These are phyloP conservation scores for Leptopilina syphax DNA, from an alignment of 2,888 invertebrate genomes.

Conservation along the genomic window DNA sequence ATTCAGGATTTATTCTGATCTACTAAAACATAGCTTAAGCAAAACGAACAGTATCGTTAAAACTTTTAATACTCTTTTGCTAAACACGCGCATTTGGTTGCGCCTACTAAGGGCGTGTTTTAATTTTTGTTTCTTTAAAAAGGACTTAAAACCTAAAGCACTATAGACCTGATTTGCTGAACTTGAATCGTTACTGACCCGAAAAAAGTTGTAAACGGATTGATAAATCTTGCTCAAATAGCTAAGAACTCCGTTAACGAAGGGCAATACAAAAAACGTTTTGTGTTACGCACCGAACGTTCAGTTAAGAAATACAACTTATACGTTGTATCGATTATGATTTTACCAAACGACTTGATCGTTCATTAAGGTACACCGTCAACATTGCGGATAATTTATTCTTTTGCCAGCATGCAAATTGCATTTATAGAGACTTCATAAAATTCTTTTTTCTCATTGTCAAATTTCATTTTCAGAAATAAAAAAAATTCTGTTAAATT, in stretches of 20 bases:
- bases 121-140: conserved; percentile 1
- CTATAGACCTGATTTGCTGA: conserved; percentile 49
- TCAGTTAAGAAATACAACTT: conserved; percentile 64
- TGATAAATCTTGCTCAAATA: conserved; percentile 37
- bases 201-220: conserved; percentile 40
- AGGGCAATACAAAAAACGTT: conserved; percentile 42
- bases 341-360: conserved; percentile 2
- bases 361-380: conserved; percentile 21
- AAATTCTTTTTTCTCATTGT: not conserved
- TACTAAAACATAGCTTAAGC: conserved; percentile 17
- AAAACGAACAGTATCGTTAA: conserved; percentile 30
- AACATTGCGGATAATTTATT: not conserved
- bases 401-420: not conserved
- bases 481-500: conserved; percentile 17
- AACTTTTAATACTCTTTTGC: conserved; percentile 39
- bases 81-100: conserved; percentile 28
- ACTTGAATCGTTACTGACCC: conserved; percentile 39
- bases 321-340: conserved; percentile 46
- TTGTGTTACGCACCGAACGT: conserved; percentile 57
- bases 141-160: conserved; percentile 45
- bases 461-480: conserved; percentile 30
- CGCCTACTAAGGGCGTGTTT: conserved; percentile 24
- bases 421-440: not conserved
- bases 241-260: conserved; percentile 40
- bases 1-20: conserved; percentile 13